These are phyloP conservation scores for Styela plicata DNA, from an alignment of 23 tunicate genomes.

Conservation along the genomic window DNA sequence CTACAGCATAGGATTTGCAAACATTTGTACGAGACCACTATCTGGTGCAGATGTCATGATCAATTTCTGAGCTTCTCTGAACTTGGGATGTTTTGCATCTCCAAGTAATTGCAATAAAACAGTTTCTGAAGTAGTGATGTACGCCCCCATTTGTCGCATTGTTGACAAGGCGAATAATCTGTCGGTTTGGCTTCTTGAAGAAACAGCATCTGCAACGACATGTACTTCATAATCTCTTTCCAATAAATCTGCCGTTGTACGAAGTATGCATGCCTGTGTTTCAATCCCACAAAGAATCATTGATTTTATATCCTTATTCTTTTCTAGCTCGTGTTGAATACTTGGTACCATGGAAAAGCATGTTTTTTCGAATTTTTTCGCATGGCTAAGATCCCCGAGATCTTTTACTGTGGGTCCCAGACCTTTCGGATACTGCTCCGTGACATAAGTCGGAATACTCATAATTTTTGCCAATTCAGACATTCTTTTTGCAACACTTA, in stretches of 20 bases:
- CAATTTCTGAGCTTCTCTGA: constrained; percentile 77
- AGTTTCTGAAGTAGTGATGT: constrained; percentile 85
- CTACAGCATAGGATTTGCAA: neutral
- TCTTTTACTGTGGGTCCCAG: constrained; percentile 87
- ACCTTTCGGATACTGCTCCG: constrained; percentile 96
- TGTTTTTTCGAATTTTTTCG: constrained; percentile 83
- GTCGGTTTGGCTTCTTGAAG: constrained; percentile 89
- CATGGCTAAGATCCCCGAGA: constrained; percentile 77
- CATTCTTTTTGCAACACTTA: constrained; percentile 62
- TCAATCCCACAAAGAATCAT: constrained; percentile 85
- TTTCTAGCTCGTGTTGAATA: constrained; percentile 46
- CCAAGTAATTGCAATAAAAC: constrained; percentile 80
- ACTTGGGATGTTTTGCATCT: constrained; percentile 87
- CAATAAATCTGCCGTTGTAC: constrained; percentile 71
- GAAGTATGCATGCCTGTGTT: constrained; percentile 94
- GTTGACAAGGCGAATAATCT: constrained; percentile 78
- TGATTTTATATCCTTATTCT: constrained; percentile 42
- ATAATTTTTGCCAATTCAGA: constrained; percentile 68
- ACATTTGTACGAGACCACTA: constrained; percentile 56
- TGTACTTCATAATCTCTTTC: constrained; percentile 77
- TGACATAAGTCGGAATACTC: constrained; percentile 67
- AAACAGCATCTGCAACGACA: constrained; percentile 95
- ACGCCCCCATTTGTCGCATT: constrained; percentile 95
- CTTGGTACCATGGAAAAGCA: constrained; percentile 86
- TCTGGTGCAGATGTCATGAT: constrained; percentile 77